Evolutionary conservation across 1,140 invertebrate genomes (phyloP).

Genomic region (Episyrphus balteatus): DNA sequence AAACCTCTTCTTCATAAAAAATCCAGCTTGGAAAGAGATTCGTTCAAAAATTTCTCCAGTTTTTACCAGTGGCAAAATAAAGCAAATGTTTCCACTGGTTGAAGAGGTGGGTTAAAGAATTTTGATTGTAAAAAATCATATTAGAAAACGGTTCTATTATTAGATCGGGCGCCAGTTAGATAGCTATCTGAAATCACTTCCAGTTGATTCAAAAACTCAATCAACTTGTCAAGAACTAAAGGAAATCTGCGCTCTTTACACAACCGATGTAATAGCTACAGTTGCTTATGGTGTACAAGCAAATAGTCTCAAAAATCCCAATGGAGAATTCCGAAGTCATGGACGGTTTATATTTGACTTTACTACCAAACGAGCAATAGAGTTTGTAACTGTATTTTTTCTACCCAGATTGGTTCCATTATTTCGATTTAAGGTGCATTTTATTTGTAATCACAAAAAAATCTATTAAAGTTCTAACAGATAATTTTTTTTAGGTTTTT

Average conservation of each 20-base stretch:
- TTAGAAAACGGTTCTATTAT: neutral
- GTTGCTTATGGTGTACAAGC: conserved; percentile 48
- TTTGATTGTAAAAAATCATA: neutral
- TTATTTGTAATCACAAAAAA: no score
- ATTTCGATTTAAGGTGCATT: conserved; percentile 15
- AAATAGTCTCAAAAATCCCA: conserved; percentile 41
- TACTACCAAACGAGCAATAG: conserved; percentile 42
- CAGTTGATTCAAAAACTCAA: conserved; percentile 4
- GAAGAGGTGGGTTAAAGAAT: conserved; percentile 17
- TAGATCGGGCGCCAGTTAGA: conserved; percentile 25
- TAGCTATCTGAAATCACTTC: conserved; percentile 2
- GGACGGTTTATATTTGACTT: conserved; percentile 42
- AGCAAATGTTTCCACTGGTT: conserved; percentile 43
- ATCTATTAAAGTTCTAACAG: no score
- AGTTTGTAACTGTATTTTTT: conserved; percentile 40
- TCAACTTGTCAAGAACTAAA: conserved; percentile 19
- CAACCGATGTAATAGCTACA: conserved; percentile 48
- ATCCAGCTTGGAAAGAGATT: conserved; percentile 39
- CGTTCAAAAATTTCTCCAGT: conserved; percentile 41
- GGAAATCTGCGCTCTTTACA: conserved; percentile 41
- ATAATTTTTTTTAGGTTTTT: no score
- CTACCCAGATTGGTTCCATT: conserved; percentile 18
- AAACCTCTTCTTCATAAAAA: conserved; percentile 23
- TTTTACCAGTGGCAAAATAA: conserved; percentile 44
- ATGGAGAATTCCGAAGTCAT: conserved; percentile 37